Conservation (phyloP, 2,113 vertebrate genomes). For the Eurystomus gularis region DNA sequence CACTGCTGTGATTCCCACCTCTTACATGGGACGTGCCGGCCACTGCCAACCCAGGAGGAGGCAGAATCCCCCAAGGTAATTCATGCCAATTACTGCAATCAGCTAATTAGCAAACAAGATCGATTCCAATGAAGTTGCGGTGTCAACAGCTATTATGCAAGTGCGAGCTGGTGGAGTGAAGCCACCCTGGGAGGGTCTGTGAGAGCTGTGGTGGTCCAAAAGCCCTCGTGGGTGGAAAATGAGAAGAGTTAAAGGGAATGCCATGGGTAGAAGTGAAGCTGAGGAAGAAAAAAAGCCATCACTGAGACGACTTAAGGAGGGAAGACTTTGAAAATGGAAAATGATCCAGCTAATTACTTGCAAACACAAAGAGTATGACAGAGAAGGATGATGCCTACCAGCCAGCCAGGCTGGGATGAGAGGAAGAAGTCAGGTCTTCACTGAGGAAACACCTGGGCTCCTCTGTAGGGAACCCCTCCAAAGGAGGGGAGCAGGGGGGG, state of each 20-base stretch:
- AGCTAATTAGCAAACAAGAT: conserved; percentile 63
- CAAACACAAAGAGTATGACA: not conserved
- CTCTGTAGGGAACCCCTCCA: not conserved
- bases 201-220: not conserved
- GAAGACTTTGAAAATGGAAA: not conserved
- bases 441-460: fast-evolving
- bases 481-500: not conserved
- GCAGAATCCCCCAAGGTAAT: conserved; percentile 17
- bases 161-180: not conserved
- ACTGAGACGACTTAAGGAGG: not conserved
- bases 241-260: not conserved
- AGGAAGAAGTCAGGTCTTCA: not conserved
- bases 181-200: not conserved
- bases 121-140: conserved; percentile 31
- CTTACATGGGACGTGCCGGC: fast-evolving
- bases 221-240: not conserved
- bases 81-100: conserved; percentile 51
- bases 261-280: not conserved
- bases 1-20: not conserved
- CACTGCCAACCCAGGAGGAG: not conserved
- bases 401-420: not conserved
- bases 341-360: not conserved
- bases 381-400: not conserved
- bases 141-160: conserved; percentile 39
- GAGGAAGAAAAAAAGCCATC: fast-evolving